phyloP scores from a whole-genome alignment of 2,113 vertebrate species.

The Clinocottus analis region DNA sequence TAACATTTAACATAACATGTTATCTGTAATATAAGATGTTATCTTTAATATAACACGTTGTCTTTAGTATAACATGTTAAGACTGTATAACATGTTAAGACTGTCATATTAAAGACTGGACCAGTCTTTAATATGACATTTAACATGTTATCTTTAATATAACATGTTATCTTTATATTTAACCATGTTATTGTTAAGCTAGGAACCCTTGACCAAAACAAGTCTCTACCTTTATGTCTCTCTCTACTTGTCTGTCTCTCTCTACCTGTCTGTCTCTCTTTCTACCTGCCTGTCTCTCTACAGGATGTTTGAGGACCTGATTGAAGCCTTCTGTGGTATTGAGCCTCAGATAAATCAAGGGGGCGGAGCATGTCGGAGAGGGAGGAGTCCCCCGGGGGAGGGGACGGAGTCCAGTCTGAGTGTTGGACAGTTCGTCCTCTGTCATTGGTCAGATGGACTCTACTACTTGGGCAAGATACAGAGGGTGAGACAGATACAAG shows the following conservation, averaged over 20 bases:
- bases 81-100: too few relatives aligned
- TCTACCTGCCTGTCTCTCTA: not conserved
- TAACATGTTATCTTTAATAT: too few relatives aligned
- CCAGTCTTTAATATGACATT: too few relatives aligned
- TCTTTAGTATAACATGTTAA: too few relatives aligned
- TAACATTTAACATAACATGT: too few relatives aligned
- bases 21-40: too few relatives aligned
- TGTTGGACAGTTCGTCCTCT: constrained; percentile 94
- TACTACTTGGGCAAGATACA: constrained; percentile 97
- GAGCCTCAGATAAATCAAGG: constrained; percentile 74
- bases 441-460: constrained; percentile 95
- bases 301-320: constrained; percentile 78
- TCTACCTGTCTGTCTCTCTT: constrained; percentile 9
- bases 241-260: not conserved
- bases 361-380: constrained; percentile 55
- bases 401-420: constrained; percentile 85
- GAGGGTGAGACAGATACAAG: constrained; percentile 82
- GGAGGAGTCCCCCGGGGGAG: constrained; percentile 58
- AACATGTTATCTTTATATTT: too few relatives aligned
- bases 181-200: too few relatives aligned
- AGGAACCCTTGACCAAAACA: too few relatives aligned
- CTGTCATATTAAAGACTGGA: too few relatives aligned
- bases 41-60: too few relatives aligned
- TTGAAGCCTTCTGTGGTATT: constrained; percentile 53
- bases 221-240: too few relatives aligned